Evolutionary conservation across 2,113 vertebrate species (phyloP), one percentile per base, ranked within the genome.

Genomic region (Hoplias malabaricus): DNA sequence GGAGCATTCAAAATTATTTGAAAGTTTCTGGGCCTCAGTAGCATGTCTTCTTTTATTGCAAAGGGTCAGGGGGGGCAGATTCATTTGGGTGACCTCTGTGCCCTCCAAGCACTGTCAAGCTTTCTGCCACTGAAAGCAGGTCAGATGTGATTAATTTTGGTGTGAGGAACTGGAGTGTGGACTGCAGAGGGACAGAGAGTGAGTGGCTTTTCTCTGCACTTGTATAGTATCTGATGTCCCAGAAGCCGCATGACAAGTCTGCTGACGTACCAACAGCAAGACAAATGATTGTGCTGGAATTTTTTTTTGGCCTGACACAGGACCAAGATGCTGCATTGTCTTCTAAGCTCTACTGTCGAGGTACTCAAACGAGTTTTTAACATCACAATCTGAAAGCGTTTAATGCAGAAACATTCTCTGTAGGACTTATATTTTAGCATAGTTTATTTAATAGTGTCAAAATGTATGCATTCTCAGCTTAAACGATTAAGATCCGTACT

Each of bases 241-340:
- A n/a, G 48, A 72, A 75, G 75, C 67, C 62, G 46, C 50, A 21
- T 68, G 36, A 67, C 69, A 10, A 73, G 63, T 14, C 40, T 43
- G 65, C 33, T 66, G 46, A 77, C 36, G 67, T 36, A 70, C 46
- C 75, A 81, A 77, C 80, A 78, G 62, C 69, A 31, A 80, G 46
- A 83, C 78, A 77, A 73, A 79, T 81, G 75, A 75, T 65, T 61
- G 70, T 73, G 68, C 69, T 62, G 19, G 11, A 21, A 34, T 54
- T 73, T 66, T 74, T 54, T 73, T 66, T 74, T 53, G 50, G 59
- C 56, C 67, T 75, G 76, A 66, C 48, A 29, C 34, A 53, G 53
- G 33, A 42, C 65, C 71, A 57, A 66, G 65, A 27, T 72, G 65
- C 66, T 33, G 61, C 36, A 25, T 40, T 43, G 68, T 25, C 34